These are phyloP conservation scores for Trisateles emortualis DNA, from an alignment of 2,888 invertebrate species.

Conservation along the genomic window DNA sequence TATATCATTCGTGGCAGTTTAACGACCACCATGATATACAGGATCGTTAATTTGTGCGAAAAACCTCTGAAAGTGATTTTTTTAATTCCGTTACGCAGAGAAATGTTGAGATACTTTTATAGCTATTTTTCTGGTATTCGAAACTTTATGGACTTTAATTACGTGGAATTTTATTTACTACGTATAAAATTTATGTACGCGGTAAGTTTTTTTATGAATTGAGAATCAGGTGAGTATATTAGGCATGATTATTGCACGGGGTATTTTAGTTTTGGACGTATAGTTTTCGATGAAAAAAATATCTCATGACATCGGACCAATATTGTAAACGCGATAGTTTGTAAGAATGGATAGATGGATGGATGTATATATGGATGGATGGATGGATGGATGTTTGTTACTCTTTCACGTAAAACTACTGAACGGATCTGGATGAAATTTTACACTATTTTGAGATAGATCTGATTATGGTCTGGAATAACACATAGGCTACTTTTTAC, in stretches of 20 bases:
- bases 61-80: slow-evolving; percentile 32
- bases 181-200: background rate
- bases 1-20: slow-evolving; percentile 48
- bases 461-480: too few relatives aligned
- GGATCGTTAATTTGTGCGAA: slow-evolving; percentile 50
- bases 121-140: slow-evolving; percentile 17
- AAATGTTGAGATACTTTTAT: slow-evolving; percentile 27
- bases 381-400: too few relatives aligned
- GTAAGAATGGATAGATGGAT: too few relatives aligned
- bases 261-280: background rate
- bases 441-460: too few relatives aligned
- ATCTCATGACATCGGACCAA: too few relatives aligned
- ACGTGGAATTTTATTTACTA: slow-evolving; percentile 11
- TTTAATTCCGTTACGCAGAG: slow-evolving; percentile 19
- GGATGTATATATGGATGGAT: too few relatives aligned
- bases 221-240: background rate
- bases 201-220: background rate
- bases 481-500: too few relatives aligned
- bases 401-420: too few relatives aligned
- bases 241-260: background rate
- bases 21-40: slow-evolving; percentile 53
- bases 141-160: slow-evolving; percentile 27
- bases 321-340: too few relatives aligned
- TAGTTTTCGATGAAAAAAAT: background rate
- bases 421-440: too few relatives aligned